A percentile compares a stretch with the other conserved stretches of the same genome.
Conservation (phyloP, 2,113 vertebrate species). For the Hyaena hyaena region DNA sequence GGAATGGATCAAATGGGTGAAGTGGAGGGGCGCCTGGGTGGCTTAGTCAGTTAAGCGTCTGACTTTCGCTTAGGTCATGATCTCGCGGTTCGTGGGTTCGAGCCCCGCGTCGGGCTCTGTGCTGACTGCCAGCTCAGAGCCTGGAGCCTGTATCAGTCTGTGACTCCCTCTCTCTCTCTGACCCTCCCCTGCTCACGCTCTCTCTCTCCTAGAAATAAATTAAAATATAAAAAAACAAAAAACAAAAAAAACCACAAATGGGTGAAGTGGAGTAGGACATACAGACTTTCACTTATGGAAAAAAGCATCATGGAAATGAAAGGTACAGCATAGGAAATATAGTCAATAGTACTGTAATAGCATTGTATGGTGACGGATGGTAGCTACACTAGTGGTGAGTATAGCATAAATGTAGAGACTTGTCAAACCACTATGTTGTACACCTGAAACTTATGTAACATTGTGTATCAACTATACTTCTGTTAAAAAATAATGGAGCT, state of each 20-base stretch:
- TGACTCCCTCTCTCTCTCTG: no score
- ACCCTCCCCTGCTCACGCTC: no score
- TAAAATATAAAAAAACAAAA: no score
- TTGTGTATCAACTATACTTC: background rate
- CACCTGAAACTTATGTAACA: background rate
- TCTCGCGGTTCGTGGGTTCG: no score
- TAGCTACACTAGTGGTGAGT: background rate
- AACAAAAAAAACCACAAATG: no score
- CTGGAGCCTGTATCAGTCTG: no score
- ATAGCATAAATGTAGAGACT: background rate
- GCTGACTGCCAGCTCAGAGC: no score
- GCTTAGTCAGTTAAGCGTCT: no score
- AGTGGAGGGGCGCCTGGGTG: no score
- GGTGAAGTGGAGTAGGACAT: background rate
- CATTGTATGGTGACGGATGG: background rate
- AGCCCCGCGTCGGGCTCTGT: no score
- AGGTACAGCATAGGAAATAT: background rate
- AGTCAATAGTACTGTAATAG: background rate
- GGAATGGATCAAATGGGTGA: background rate
- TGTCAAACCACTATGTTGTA: background rate
- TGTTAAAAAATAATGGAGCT: background rate
- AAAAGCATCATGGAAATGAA: background rate
- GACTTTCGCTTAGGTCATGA: no score
- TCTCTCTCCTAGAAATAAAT: no score
- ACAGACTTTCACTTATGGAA: background rate